phyloP scores from a whole-genome alignment of 2,888 invertebrate genomes.

The Pogonocherus hispidulus region DNA sequence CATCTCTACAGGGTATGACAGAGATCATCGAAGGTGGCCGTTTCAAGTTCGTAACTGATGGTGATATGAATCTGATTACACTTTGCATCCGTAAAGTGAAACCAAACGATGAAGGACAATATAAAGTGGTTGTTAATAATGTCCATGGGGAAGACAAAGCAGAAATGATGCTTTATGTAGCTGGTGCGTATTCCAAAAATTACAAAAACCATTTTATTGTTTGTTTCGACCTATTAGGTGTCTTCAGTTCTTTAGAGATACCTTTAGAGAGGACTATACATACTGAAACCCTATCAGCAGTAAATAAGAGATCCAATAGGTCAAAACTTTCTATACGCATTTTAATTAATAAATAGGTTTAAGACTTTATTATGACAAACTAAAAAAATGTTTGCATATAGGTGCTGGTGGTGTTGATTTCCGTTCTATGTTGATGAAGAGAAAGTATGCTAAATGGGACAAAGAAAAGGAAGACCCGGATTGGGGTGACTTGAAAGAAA shows the following conservation, averaged over 20 bases:
- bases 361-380: no score
- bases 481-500: slow-evolving; percentile 94
- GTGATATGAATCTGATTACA: slow-evolving; percentile 91
- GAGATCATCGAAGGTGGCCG: slow-evolving; percentile 96
- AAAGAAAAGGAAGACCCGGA: slow-evolving; percentile 92
- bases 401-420: slow-evolving; percentile 99
- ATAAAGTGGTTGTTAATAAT: slow-evolving; percentile 93
- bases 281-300: no score
- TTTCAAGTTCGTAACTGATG: slow-evolving; percentile 95
- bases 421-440: slow-evolving; percentile 97
- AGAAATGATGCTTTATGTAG: slow-evolving; percentile 96
- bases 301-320: no score
- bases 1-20: slow-evolving; percentile 79
- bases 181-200: slow-evolving; percentile 74
- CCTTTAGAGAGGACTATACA: no score
- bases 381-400: no score
- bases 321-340: no score
- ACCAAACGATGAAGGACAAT: slow-evolving; percentile 97
- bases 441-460: slow-evolving; percentile 94
- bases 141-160: slow-evolving; percentile 96
- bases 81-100: slow-evolving; percentile 96
- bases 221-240: no score
- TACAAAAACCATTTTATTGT: no score
- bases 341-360: no score
- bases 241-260: no score